Conservation (phyloP, 2,797 vertebrate genomes). For the Malacoctenus gilli region DNA sequence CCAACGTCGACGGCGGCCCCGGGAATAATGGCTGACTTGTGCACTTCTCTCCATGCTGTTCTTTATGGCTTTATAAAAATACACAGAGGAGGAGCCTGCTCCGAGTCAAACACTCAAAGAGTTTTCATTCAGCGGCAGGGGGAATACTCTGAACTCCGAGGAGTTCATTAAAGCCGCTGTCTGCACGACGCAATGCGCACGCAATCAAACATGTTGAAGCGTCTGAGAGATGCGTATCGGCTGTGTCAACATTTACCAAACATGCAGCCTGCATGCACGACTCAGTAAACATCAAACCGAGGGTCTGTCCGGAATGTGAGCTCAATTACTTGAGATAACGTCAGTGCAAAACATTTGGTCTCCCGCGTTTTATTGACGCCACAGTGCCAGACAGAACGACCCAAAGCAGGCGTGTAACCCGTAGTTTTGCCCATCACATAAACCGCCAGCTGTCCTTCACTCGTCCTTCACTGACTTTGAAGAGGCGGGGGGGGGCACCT, state of each 20-base stretch:
- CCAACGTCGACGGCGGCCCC: conserved; percentile 42
- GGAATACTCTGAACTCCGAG: conserved; percentile 44
- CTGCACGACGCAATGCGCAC: conserved; percentile 19
- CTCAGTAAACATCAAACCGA: background rate
- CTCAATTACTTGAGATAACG: too few relatives aligned
- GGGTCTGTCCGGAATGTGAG: too few relatives aligned
- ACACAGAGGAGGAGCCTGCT: conserved; percentile 67
- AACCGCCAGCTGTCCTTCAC: conserved; percentile 43
- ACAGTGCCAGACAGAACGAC: too few relatives aligned
- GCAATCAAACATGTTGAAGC: too few relatives aligned
- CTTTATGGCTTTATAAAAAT: conserved; percentile 75
- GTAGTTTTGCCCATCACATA: conserved; percentile 39
- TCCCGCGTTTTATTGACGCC: too few relatives aligned
- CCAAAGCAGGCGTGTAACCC: too few relatives aligned
- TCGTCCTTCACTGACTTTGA: conserved; percentile 55
- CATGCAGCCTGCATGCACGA: conserved; percentile 10
- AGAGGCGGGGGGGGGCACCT: conserved; percentile 60
- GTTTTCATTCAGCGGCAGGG: conserved; percentile 50
- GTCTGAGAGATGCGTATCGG: conserved; percentile 20
- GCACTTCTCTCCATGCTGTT: conserved; percentile 57
- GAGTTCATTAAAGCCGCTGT: conserved; percentile 50
- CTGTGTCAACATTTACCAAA: conserved; percentile 27
- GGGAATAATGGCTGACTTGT: conserved; percentile 73
- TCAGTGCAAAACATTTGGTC: too few relatives aligned
- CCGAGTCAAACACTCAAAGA: conserved; percentile 60